Evolutionary conservation across 2,888 invertebrate genomes (phyloP), one percentile per base, ranked within the genome.

Genomic region (Baccha elongata): DNA sequence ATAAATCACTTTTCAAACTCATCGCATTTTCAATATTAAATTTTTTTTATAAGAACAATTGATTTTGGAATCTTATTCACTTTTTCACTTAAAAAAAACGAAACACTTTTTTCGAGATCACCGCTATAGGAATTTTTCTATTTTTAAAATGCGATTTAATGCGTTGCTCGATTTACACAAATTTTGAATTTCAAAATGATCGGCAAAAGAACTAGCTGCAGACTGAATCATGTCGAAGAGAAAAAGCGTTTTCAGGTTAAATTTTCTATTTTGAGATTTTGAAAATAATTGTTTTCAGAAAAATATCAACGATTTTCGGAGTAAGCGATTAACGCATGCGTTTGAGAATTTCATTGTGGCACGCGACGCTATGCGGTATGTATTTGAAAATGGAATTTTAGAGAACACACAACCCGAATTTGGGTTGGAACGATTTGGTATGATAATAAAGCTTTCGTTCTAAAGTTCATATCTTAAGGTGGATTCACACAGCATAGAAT

Each of bases 121-220:
- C 65, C 29, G 69, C 53, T 71, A 53, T 40, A 62, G 75, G 75
- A 72, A 81, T 72, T 71, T 75, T 75, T 81, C 81, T 81, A 81
- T 81, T 81, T 76, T 72, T 81, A 76, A 48, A 81, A 81, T 67
- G 75, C 75, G 75, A 71, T 58, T 75, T 62, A 50, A 75, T 60
- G 60, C 71, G 75, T 72, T 67, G 71, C 67, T 60, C 64, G 75
- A 17, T 7, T 35, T 72, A 46, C 6, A 10, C 26, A 10, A n/a
- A 55, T 21, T 55, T 55, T 15, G 15, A 10, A 40, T 53, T 64
- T 73, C 50, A 35, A 55, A 60, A 58, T 35, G 64, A 62, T 75
- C 67, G 58, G 46, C 71, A 8, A 21, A 71, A 67, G 60, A 67
- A 52, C 53, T 23, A 19, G 48, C 35, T 40, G 75, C 71, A 75